These are phyloP conservation scores for Drosophila mayri DNA, from an alignment of 1,140 invertebrate genomes.

Conservation along the genomic window DNA sequence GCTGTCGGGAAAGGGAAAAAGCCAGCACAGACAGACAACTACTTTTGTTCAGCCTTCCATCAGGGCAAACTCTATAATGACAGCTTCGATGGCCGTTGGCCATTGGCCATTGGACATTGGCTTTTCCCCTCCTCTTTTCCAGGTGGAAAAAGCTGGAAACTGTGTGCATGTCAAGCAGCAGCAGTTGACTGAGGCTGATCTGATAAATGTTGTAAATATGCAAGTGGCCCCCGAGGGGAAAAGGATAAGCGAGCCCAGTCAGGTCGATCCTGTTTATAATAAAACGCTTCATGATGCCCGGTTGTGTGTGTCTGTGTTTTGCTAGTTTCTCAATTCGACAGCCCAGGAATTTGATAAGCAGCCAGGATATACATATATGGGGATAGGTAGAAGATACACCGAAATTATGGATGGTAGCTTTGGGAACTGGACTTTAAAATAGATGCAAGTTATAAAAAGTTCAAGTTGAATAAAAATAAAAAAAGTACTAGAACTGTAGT, in stretches of 20 bases:
- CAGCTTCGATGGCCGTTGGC: slow-evolving; percentile 54
- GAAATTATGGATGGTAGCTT: too few species aligned
- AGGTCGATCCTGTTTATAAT: slow-evolving; percentile 48
- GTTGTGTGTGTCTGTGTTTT: slow-evolving; percentile 50
- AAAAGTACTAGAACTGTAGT: too few species aligned
- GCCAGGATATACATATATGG: not conserved
- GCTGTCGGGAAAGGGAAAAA: slow-evolving; percentile 19
- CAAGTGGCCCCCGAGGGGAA: slow-evolving; percentile 22
- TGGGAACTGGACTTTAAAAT: not conserved
- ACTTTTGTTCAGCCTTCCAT: slow-evolving; percentile 68
- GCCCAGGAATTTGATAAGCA: slow-evolving; percentile 62
- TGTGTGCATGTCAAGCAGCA: slow-evolving; percentile 35
- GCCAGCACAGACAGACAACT: slow-evolving; percentile 43
- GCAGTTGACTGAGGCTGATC: slow-evolving; percentile 32
- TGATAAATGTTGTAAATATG: slow-evolving; percentile 57
- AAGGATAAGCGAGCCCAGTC: not conserved
- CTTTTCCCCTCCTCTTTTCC: slow-evolving; percentile 35
- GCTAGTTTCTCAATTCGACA: slow-evolving; percentile 38
- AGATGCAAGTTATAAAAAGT: too few species aligned
- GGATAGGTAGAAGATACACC: not conserved
- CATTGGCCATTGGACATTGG: slow-evolving; percentile 12
- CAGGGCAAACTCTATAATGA: slow-evolving; percentile 77
- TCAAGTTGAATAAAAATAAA: too few species aligned
- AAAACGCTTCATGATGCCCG: slow-evolving; percentile 71
- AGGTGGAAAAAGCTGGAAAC: slow-evolving; percentile 21